phyloP scores from a whole-genome alignment of 2,113 vertebrate genomes.

The Takifugu bimaculatus region DNA sequence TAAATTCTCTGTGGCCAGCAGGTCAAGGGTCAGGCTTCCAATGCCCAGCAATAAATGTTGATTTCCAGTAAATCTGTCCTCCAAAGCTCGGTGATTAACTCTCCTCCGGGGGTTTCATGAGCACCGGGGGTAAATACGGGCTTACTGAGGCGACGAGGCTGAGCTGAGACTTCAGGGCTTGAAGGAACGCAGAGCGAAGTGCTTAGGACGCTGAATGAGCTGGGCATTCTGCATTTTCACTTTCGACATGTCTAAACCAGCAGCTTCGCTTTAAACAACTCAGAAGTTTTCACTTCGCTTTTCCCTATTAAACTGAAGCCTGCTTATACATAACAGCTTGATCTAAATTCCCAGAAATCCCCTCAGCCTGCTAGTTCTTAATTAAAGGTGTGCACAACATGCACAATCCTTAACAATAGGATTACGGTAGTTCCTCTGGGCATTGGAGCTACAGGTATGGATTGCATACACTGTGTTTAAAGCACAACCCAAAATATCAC shows the following conservation, averaged over 20 bases:
- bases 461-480: too few relatives aligned
- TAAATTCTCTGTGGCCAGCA: not conserved
- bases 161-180: not conserved
- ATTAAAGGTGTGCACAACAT: slow-evolving; percentile 57
- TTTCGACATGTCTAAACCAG: too few relatives aligned
- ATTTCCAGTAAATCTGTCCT: not conserved
- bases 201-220: not conserved
- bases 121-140: not conserved
- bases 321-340: slow-evolving; percentile 42
- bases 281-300: not conserved
- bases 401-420: slow-evolving; percentile 7
- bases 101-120: not conserved
- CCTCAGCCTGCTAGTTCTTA: slow-evolving; percentile 49
- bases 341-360: slow-evolving; percentile 21
- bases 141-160: not conserved
- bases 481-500: too few relatives aligned
- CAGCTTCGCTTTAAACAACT: not conserved
- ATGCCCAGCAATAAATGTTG: not conserved
- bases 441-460: too few relatives aligned
- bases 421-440: not conserved
- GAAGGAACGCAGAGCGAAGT: not conserved
- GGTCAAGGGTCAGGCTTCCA: slow-evolving; percentile 1
- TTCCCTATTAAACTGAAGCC: slow-evolving; percentile 10
- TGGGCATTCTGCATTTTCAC: not conserved
- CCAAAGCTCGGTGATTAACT: not conserved